A percentile compares a stretch with the other conserved stretches of the same genome.
Conservation (phyloP, 2,888 invertebrate genomes). For the Beris chalybata region DNA sequence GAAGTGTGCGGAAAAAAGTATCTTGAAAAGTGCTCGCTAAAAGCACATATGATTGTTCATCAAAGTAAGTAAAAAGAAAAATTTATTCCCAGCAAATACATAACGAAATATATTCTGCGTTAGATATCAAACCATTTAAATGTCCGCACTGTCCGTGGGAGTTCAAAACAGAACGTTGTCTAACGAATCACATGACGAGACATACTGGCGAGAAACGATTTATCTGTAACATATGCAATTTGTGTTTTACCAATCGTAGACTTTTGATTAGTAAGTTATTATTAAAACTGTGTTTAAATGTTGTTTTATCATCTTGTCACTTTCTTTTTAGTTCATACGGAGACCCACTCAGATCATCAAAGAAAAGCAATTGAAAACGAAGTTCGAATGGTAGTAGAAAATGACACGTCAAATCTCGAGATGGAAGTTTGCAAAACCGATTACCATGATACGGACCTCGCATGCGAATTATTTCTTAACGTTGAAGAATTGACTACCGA, state of each 20-base stretch:
- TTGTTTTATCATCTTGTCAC: neutral
- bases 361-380: conserved; percentile 14
- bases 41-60: conserved; percentile 21
- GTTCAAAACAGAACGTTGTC: conserved; percentile 15
- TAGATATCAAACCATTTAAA: conserved; percentile 12
- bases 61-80: conserved; percentile 17
- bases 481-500: too few species aligned
- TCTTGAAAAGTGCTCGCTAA: conserved; percentile 13
- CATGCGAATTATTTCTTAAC: too few species aligned
- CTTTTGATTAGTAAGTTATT: conserved; percentile 19
- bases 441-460: too few species aligned
- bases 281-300: neutral
- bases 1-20: conserved; percentile 20
- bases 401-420: neutral
- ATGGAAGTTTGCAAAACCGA: too few species aligned
- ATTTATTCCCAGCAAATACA: neutral
- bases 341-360: conserved; percentile 15
- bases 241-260: conserved; percentile 20
- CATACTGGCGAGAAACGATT: conserved; percentile 12
- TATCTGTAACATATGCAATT: conserved; percentile 20
- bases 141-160: conserved; percentile 12
- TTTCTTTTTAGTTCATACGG: conserved; percentile 13
- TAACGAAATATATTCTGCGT: neutral
- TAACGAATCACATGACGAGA: conserved; percentile 5
- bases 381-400: conserved; percentile 14